Percentiles rank a stretch among this genome's conserved stretches.
These are phyloP conservation scores for Poicephalus gulielmi DNA, from an alignment of 2,113 vertebrate genomes.

Conservation along the genomic window DNA sequence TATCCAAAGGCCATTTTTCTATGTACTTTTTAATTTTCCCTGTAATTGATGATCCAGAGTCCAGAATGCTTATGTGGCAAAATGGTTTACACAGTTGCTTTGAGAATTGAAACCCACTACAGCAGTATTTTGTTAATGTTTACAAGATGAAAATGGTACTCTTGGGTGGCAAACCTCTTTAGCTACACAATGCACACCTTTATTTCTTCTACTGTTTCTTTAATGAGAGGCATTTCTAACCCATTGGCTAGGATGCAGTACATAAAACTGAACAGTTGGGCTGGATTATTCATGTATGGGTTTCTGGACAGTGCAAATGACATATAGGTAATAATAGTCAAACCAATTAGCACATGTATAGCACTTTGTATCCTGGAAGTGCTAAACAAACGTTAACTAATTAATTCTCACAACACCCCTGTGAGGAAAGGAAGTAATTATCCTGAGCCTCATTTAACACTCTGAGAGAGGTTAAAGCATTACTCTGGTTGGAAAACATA, in stretches of 20 bases:
- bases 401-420: conserved; percentile 36
- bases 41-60: not conserved
- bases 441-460: not conserved
- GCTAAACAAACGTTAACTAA: not conserved
- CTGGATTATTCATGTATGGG: conserved; percentile 15
- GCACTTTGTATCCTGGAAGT: conserved; percentile 18
- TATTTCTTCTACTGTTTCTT: not conserved
- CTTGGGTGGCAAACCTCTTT: not conserved
- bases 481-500: not conserved
- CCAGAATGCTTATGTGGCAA: not conserved
- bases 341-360: conserved; percentile 52
- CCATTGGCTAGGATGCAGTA: not conserved
- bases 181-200: not conserved
- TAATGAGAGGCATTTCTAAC: not conserved
- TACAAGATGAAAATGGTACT: not conserved
- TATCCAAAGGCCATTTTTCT: not conserved
- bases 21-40: not conserved
- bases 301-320: conserved; percentile 47
- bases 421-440: conserved; percentile 20
- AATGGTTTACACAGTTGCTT: not conserved
- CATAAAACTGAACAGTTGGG: not conserved
- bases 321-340: conserved; percentile 55
- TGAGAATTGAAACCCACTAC: not conserved
- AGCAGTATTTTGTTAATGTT: conserved; percentile 10
- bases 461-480: not conserved